phyloP scores from a whole-genome alignment of 2,113 vertebrate species.

The Thamnophis sirtalis region DNA sequence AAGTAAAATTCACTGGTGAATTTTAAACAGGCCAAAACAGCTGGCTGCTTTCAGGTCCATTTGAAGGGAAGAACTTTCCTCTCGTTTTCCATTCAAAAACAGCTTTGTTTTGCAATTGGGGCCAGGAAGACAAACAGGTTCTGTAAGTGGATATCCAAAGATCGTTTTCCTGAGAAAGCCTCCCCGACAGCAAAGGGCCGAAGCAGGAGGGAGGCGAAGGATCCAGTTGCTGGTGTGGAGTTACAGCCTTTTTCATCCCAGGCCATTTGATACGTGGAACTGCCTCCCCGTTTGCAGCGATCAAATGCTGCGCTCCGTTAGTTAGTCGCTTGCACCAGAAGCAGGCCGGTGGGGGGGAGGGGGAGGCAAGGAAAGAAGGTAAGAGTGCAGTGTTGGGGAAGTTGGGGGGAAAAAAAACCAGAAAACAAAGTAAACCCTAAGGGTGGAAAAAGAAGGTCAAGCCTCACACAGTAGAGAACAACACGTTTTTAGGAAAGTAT shows the following conservation, averaged over 20 bases:
- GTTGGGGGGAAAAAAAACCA: neutral
- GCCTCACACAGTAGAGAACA: neutral
- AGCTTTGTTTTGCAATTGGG: slow-evolving; percentile 2
- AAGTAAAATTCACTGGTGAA: neutral
- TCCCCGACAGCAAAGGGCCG: neutral
- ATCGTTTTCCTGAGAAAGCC: neutral
- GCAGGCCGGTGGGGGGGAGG: neutral
- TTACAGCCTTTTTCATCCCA: neutral
- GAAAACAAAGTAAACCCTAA: neutral
- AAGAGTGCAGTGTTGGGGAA: neutral
- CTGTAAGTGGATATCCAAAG: slow-evolving; percentile 5
- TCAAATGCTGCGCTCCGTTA: neutral
- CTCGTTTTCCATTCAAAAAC: slow-evolving; percentile 4
- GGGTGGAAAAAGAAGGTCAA: neutral
- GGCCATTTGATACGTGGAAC: neutral
- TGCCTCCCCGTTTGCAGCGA: neutral
- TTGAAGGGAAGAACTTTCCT: slow-evolving; percentile 7
- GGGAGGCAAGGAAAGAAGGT: neutral
- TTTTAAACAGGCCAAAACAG: neutral
- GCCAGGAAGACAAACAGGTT: slow-evolving; percentile 21
- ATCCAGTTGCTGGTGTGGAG: neutral
- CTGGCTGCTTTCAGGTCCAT: neutral
- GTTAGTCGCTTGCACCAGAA: neutral
- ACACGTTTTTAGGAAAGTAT: neutral
- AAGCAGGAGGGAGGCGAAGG: neutral